Percentiles rank a stretch among this genome's conserved stretches.
Conservation (phyloP, 2,888 invertebrate species). For the Seira sanloemensis region DNA sequence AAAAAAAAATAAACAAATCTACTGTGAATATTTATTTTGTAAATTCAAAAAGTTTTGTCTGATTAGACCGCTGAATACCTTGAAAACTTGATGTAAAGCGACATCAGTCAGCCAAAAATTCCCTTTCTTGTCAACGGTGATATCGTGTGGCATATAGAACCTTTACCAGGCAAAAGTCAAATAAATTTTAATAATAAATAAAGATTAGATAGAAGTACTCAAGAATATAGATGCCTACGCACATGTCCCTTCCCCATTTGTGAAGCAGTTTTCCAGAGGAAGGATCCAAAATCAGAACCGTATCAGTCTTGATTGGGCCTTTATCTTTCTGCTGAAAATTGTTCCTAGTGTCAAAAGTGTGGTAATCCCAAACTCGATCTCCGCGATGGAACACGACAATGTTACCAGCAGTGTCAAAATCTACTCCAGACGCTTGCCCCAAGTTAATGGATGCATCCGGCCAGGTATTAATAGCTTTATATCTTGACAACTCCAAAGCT, state of each 20-base stretch:
- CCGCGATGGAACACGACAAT: conserved; percentile 90
- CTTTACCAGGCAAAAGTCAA: conserved; percentile 76
- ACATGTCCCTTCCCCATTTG: conserved; percentile 84
- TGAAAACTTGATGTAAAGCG: conserved; percentile 90
- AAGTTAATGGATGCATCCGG: conserved; percentile 78
- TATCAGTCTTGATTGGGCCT: conserved; percentile 81
- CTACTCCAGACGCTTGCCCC: conserved; percentile 90
- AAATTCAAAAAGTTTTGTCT: background rate
- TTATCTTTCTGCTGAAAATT: conserved; percentile 78
- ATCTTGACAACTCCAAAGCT: conserved; percentile 50
- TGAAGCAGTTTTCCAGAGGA: conserved; percentile 80
- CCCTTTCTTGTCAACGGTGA: conserved; percentile 84
- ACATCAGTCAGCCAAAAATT: conserved; percentile 93
- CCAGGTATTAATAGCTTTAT: conserved; percentile 79
- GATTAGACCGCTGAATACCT: conserved; percentile 76
- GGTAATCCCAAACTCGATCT: conserved; percentile 80
- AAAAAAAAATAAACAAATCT: too few species aligned
- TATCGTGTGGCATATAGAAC: conserved; percentile 91
- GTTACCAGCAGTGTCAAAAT: conserved; percentile 84
- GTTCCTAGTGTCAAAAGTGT: conserved; percentile 80
- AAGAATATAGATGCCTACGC: conserved; percentile 75
- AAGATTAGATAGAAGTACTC: background rate
- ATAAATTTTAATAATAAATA: too few species aligned
- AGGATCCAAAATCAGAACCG: conserved; percentile 82
- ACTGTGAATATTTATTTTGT: background rate